phyloP scores from a whole-genome alignment of 2,113 vertebrate genomes.

The Abramis brama region DNA sequence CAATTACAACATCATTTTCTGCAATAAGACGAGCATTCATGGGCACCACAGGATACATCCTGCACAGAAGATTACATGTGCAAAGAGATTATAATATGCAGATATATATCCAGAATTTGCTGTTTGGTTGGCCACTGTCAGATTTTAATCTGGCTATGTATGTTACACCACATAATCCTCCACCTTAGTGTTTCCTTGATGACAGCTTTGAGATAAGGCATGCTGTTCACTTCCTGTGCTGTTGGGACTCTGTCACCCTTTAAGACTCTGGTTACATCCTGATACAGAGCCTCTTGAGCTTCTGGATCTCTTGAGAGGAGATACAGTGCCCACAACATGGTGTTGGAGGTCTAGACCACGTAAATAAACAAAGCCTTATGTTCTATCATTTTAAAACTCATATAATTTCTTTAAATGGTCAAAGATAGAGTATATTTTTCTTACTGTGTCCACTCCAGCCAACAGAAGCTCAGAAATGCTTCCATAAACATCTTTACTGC shows the following conservation, averaged over 20 bases:
- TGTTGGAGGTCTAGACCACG: slow-evolving; percentile 87
- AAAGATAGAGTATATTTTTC: not conserved
- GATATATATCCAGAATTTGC: not conserved
- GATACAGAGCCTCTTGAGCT: slow-evolving; percentile 79
- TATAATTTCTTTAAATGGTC: not conserved
- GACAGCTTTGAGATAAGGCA: slow-evolving; percentile 86
- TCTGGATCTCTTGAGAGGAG: slow-evolving; percentile 79
- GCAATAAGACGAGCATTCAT: slow-evolving; percentile 67
- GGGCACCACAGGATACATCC: slow-evolving; percentile 77
- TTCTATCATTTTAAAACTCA: not conserved
- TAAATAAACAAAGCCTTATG: not conserved
- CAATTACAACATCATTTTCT: slow-evolving; percentile 64
- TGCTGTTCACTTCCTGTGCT: slow-evolving; percentile 77
- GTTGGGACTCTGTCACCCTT: slow-evolving; percentile 71
- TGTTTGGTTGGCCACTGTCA: not conserved
- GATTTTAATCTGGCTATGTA: not conserved
- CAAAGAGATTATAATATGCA: not conserved
- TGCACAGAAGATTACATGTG: slow-evolving; percentile 49
- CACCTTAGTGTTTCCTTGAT: slow-evolving; percentile 91
- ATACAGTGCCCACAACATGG: slow-evolving; percentile 86
- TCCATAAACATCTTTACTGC: slow-evolving; percentile 81
- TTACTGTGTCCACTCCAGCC: slow-evolving; percentile 94
- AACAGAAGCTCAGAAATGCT: slow-evolving; percentile 87
- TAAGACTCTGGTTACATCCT: slow-evolving; percentile 79
- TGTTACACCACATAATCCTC: not conserved